Conservation (phyloP, 2,888 invertebrate species). For the Nezara viridula region DNA sequence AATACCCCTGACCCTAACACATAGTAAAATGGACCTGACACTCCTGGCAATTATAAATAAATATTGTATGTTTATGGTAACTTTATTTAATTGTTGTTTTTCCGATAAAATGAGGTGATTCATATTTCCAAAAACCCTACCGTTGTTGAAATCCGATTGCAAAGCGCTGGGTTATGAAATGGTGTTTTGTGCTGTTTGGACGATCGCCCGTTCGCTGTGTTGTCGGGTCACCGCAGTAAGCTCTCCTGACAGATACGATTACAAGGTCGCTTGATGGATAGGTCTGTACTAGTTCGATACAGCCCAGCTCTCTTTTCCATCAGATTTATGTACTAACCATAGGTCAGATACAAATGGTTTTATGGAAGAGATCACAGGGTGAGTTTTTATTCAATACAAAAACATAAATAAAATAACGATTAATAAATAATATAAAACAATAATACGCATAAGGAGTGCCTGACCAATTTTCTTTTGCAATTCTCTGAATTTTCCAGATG, state of each 20-base stretch:
- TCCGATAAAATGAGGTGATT: background rate
- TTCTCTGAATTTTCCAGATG: too few relatives aligned
- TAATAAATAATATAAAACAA: too few relatives aligned
- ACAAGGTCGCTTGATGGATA: conserved; percentile 28
- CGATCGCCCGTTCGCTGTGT: background rate
- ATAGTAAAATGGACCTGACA: too few relatives aligned
- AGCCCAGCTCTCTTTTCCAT: background rate
- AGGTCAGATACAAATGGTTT: background rate
- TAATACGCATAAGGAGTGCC: too few relatives aligned
- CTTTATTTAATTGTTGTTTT: too few relatives aligned
- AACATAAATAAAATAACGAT: too few relatives aligned
- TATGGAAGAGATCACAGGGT: background rate
- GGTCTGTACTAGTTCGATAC: conserved; percentile 2
- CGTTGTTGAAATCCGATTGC: background rate
- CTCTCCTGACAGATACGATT: conserved; percentile 37
- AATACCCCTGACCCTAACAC: too few relatives aligned
- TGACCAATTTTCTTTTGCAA: too few relatives aligned
- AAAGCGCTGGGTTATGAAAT: background rate
- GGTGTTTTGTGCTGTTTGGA: background rate
- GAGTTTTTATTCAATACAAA: background rate
- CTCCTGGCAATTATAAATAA: too few relatives aligned
- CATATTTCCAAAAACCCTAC: background rate
- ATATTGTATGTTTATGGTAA: too few relatives aligned
- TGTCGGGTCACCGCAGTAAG: background rate
- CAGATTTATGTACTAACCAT: background rate